Evolutionary conservation across 2,888 invertebrate genomes (phyloP), one percentile per base, ranked within the genome.

Genomic region (Branchipolynoe longqiensis): DNA sequence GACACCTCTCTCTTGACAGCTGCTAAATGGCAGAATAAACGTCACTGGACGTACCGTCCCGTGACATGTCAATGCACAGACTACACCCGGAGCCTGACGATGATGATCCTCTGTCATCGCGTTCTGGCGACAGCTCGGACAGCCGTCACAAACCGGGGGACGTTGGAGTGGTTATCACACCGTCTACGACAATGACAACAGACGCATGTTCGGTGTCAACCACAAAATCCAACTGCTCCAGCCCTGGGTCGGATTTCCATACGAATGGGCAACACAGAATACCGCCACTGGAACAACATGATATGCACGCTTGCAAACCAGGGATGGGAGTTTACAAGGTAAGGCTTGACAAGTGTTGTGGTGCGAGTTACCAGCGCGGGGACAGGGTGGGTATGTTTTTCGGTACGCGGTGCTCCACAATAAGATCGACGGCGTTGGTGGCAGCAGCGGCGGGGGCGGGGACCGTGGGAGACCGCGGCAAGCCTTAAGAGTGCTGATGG

Each of bases 131-230:
- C 48, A 78, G 78, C 28, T 12, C 78, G 22, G 78, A 48, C 25
- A 78, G 78, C 31, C 78, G 78, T 25, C 48, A 78, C 48, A 78
- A 78, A 78, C 14, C 28, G 48, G 78, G 48, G 25, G 78, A 78
- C 48, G 48, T 41, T n/a, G 78, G 78, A 78, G 58, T 58, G 58
- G 69, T n/a, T 6, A 78, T 78, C 54, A 78, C 78, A 31, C 78
- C 78, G n/a, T 78, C 78, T 25, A 78, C 78, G 78, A 78, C 78
- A 78, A 78, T 78, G 78, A 78, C 78, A 41, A 78, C 78, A 28
- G 78, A 78, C 25, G 78, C 78, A 25, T 78, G 78, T 25, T 78
- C 78, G 78, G 48, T 78, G 78, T 78, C 78, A 78, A 78, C 78
- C 6, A 78, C 78, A n/a, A 78, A 78, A 48, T 78, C 78, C 48